Evolutionary conservation across 2,113 vertebrate species (phyloP), one percentile per base, ranked within the genome.

Genomic region (Scatophagus argus): DNA sequence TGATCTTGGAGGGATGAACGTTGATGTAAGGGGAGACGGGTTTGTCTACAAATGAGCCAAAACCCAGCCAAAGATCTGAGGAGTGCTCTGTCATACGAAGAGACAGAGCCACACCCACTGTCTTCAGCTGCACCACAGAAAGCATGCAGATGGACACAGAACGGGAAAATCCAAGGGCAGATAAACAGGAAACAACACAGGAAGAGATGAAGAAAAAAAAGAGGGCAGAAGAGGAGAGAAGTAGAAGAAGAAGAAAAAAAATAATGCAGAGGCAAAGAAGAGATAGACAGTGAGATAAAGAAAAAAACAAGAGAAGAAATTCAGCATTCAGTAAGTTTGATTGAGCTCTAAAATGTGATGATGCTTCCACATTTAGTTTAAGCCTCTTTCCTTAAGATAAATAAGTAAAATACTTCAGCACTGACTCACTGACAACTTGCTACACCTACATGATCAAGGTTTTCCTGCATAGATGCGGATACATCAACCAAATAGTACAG

Each of bases 1-100:
- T 92, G 81, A 99, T 96, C 94, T 97, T 97, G 1, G 96, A 95
- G 38, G 98, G 97, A 80, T 99, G 97, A 73, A 98, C 96, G 55
- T 96, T 97, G 79, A 99, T 99, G 84, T 97, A 99, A 1, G 98
- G 98, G 17, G 98, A 98, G 21, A 99, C 96, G 1, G 98, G 98
- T 86, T 99, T 99, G 94, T 99, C 98, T 83, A 99, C 98, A 36
- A 99, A 99, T 0, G 98, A 99, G 83, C 98, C 98, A 81, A 99
- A 99, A 64, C 98, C 98, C 80, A 99, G 94, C 87, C 95, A 95
- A 83, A 99, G 96, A 92, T 99, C 97, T 47, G 91, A 95, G 74
- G 98, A 96, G 92, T 98, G 95, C 76, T 96, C 94, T 4, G 84
- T 93, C 97, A 99, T 99, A 70, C 95, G 96, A 68, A 95, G 96